These are phyloP conservation scores for Grammomys dolichurus DNA, from an alignment of 2,113 vertebrate species.

Conservation along the genomic window DNA sequence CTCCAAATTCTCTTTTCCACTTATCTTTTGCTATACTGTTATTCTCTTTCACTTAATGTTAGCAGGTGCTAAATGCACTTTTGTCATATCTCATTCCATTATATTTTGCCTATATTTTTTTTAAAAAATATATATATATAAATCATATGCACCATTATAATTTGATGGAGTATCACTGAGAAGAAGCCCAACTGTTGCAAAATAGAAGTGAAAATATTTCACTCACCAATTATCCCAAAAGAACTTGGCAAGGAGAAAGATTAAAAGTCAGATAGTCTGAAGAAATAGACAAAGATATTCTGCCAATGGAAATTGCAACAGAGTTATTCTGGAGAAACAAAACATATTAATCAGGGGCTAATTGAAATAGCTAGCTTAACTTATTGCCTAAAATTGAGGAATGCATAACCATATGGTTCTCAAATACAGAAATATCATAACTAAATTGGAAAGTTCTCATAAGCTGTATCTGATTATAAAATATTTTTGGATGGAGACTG, in stretches of 20 bases:
- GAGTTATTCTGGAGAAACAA: conserved; percentile 65
- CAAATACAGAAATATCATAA: not conserved
- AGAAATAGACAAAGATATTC: conserved; percentile 10
- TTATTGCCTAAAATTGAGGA: conserved; percentile 43
- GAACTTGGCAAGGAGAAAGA: conserved; percentile 70
- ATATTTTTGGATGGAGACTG: not conserved
- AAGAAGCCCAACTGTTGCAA: conserved; percentile 65
- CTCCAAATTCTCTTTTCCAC: not conserved
- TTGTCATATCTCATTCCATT: not conserved
- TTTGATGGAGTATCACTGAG: conserved; percentile 42
- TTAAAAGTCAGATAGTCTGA: conserved; percentile 39
- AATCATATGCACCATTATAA: not conserved
- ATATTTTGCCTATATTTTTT: not conserved
- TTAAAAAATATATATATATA: not conserved
- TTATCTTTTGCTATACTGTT: not conserved
- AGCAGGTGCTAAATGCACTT: not conserved
- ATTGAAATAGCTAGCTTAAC: conserved; percentile 40
- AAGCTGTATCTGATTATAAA: not conserved
- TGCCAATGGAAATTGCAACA: conserved; percentile 72
- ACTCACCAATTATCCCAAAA: conserved; percentile 58
- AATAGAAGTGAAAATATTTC: conserved; percentile 67
- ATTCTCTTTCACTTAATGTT: not conserved
- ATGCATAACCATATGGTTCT: conserved; percentile 6
- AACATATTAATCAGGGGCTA: conserved; percentile 70
- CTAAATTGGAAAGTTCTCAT: not conserved